These are phyloP conservation scores for Pseudotriccus pelzelni DNA, from an alignment of 2,797 vertebrate species.

Conservation along the genomic window DNA sequence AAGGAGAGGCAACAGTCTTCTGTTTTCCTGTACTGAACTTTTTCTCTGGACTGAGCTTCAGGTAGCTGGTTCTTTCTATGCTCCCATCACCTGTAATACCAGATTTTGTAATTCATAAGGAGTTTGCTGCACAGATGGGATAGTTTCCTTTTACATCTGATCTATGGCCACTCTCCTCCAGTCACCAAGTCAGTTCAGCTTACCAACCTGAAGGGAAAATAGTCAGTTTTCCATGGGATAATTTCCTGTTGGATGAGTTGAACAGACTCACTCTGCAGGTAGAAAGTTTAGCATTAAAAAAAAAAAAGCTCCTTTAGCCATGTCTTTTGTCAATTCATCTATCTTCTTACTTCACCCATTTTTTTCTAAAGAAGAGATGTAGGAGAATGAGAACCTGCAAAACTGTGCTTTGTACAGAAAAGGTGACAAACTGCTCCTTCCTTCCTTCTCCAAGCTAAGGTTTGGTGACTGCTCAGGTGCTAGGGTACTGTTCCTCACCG, in stretches of 20 bases:
- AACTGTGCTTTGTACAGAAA: neutral
- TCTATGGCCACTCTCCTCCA: neutral
- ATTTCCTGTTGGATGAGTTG: neutral
- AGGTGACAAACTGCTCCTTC: neutral
- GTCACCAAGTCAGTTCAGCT: neutral
- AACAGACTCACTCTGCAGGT: neutral
- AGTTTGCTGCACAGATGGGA: neutral
- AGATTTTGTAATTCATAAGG: neutral
- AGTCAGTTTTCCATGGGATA: neutral
- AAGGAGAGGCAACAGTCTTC: neutral
- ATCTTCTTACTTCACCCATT: neutral
- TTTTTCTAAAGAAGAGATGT: neutral
- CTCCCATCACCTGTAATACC: neutral
- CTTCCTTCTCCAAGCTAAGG: neutral
- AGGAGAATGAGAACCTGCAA: neutral
- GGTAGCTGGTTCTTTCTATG: neutral
- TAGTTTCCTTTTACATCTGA: neutral
- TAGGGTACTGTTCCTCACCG: neutral
- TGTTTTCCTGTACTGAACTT: neutral
- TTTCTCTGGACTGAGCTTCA: neutral
- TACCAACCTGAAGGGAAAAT: neutral
- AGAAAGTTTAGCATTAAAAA: neutral
- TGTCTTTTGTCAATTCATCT: neutral
- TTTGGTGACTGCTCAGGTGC: neutral
- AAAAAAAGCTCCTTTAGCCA: neutral